These are phyloP conservation scores for Molossus alvarezi DNA, from an alignment of 2,797 vertebrate genomes.

Conservation along the genomic window DNA sequence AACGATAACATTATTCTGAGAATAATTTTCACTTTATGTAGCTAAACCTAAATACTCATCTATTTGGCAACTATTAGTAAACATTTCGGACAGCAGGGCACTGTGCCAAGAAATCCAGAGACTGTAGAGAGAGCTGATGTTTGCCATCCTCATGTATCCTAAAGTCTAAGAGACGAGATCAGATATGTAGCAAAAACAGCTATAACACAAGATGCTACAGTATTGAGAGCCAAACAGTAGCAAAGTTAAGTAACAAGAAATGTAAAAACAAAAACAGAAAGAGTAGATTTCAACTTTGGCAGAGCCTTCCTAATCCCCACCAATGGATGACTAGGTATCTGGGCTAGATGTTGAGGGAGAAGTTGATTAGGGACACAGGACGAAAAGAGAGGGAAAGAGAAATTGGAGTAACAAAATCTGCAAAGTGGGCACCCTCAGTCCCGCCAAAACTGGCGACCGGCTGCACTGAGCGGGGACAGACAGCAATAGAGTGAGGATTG, in stretches of 20 bases:
- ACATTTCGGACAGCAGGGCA: background rate
- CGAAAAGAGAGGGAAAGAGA: background rate
- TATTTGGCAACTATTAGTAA: conserved; percentile 6
- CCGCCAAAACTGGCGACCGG: background rate
- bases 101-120: conserved; percentile 16
- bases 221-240: background rate
- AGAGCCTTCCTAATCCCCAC: background rate
- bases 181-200: background rate
- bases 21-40: background rate
- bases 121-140: background rate
- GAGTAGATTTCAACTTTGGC: background rate
- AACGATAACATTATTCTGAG: background rate
- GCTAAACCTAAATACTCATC: background rate
- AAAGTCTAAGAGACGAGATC: background rate
- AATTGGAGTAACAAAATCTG: background rate
- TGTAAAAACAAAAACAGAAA: background rate
- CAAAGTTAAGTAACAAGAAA: background rate
- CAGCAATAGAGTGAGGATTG: background rate
- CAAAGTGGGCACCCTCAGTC: background rate
- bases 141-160: background rate
- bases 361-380: background rate
- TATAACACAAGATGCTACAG: background rate
- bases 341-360: background rate
- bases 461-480: background rate
- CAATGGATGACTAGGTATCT: background rate